A percentile compares a stretch with the other conserved stretches of the same genome.
Conservation (phyloP, 2,797 vertebrate species). For the Sebastes miniatus region DNA sequence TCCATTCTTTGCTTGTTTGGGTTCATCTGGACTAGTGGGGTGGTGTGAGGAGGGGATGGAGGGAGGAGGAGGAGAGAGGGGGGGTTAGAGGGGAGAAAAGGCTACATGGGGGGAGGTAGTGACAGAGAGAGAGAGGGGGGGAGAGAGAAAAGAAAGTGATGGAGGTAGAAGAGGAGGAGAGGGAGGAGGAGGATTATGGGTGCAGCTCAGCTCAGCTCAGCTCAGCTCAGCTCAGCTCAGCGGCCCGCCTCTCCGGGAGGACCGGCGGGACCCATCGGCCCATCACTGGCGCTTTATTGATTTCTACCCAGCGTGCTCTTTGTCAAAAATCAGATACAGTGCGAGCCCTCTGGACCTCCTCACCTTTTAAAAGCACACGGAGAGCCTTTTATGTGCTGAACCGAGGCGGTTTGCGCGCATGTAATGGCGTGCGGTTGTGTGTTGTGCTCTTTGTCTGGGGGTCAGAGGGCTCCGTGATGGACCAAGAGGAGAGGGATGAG, state of each 20-base stretch:
- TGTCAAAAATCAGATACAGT: conserved; percentile 99
- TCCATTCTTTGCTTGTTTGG: conserved; percentile 94
- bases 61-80: background rate
- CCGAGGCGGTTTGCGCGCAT: conserved; percentile 40
- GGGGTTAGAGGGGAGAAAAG: background rate
- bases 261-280: conserved; percentile 71
- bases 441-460: conserved; percentile 66
- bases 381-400: conserved; percentile 87
- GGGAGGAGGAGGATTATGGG: conserved; percentile 62
- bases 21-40: conserved; percentile 86
- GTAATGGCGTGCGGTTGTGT: conserved; percentile 57
- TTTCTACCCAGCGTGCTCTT: conserved; percentile 95
- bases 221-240: conserved; percentile 40
- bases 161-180: conserved; percentile 26
- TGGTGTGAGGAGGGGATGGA: background rate
- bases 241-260: conserved; percentile 56
- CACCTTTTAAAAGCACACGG: conserved; percentile 96
- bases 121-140: conserved; percentile 7
- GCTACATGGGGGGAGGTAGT: conserved; percentile 20
- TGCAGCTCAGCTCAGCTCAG: conserved; percentile 44
- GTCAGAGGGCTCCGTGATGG: conserved; percentile 61
- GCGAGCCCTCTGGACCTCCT: conserved; percentile 91
- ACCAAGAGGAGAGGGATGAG: conserved; percentile 54
- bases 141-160: conserved; percentile 26
- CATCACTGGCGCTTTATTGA: conserved; percentile 91